Evolutionary conservation across 2,888 invertebrate species (phyloP).

Genomic region (Eretmocerus hayati): DNA sequence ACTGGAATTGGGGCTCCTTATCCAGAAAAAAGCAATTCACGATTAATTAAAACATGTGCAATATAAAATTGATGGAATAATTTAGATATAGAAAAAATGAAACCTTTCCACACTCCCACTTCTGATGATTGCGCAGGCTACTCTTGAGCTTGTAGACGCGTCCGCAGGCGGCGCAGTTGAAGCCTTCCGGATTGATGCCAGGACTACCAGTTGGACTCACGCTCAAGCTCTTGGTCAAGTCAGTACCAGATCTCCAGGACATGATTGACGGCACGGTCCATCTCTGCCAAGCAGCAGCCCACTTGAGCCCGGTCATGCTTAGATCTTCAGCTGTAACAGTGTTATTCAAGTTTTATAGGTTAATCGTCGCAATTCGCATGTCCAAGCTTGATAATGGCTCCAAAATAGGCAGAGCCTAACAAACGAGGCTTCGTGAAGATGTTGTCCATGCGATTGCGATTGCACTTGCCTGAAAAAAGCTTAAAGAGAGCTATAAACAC

Average conservation of each 20-base stretch:
- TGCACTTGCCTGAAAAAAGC: no score
- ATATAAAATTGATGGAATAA: neutral
- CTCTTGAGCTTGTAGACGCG: conserved; percentile 81
- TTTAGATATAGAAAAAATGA: neutral
- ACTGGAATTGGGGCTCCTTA: conserved; percentile 47
- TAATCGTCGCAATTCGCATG: no score
- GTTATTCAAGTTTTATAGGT: conserved; percentile 22
- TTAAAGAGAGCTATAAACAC: no score
- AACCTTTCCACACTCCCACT: conserved; percentile 45
- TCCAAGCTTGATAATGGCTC: no score
- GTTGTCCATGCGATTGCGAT: no score
- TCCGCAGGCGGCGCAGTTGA: conserved; percentile 76
- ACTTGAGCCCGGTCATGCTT: conserved; percentile 63
- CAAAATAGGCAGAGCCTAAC: no score
- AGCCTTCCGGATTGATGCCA: conserved; percentile 49
- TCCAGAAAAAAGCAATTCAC: neutral
- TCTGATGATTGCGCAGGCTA: conserved; percentile 51
- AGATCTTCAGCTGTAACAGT: conserved; percentile 60
- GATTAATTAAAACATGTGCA: neutral
- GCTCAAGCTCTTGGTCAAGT: conserved; percentile 39
- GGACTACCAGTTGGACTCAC: conserved; percentile 18
- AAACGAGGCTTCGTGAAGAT: no score
- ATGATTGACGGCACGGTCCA: conserved; percentile 46
- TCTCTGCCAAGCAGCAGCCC: conserved; percentile 61
- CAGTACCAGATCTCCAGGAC: conserved; percentile 43